Base-by-base conservation (phyloP, 2,113 vertebrate genomes). In the Eubucco bourcierii region DNA sequence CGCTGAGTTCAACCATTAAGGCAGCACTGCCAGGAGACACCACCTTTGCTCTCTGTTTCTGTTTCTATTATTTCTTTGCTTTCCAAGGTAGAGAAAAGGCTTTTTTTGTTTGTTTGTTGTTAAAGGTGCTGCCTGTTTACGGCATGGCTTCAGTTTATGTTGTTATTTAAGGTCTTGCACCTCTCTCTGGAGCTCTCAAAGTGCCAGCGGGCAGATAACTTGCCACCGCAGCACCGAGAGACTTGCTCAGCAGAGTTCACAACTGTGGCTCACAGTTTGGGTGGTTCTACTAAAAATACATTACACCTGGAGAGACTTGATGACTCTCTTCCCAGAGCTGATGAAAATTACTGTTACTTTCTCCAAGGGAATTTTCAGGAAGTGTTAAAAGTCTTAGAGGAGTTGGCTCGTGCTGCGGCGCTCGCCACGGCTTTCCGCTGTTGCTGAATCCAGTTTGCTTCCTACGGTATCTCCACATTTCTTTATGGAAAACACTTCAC, bases 401-500 rank as follows among this genome's bases (percentile, higher is more conserved):
- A 90, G 72, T 20, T 61, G 65, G 74, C 63, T 95, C 80, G 84
- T 94, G 88, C 92, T 41, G 58, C 55, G 92, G 90, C 80, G 80
- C 90, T 91, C 80, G 19, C 80, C 72, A 60, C 82, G 74, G 86
- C 77, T 85, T 78, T 74, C 80, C 91, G 94, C 89, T 90, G 88
- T 79, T 66, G 75, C 90, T 85, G 81, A 88, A 96, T 93, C 94
- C 92, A 82, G 77, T 95, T 96, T 92, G 41, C 76, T 96, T 91
- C 82, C 93, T 64, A 73, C 84, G 86, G 74, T 86, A 81, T 92
- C 94, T 56, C 70, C 92, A 31, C 66, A 46, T 80, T 95, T 88
- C 83, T 94, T 91, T 96, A 96, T 95, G 95, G 93, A 97, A 96
- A 96, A 97, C 90, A 93, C 56, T 96, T 96, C 90, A 92, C 95